Base-by-base conservation (phyloP, 2,113 vertebrate species). In the Dipodomys ordii region DNA sequence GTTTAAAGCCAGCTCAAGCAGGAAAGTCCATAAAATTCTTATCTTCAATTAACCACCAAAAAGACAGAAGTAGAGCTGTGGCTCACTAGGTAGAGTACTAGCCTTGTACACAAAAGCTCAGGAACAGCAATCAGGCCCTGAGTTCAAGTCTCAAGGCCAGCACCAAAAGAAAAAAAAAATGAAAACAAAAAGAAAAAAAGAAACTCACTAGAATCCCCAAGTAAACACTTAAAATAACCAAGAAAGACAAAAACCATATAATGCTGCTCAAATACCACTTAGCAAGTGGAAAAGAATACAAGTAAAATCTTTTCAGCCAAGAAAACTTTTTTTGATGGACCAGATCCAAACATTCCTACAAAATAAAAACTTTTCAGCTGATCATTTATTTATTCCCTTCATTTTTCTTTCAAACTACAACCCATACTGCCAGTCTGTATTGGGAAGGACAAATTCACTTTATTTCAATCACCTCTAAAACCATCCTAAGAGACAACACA, bases 371-470 rank as follows among this genome's bases (percentile, higher is more conserved):
- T 80, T 84, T 53, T 7, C 18, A 71, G 18, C 16, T 92, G 73
- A 71, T 79, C 10, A 44, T 69, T 91, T 93, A 76, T 32, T 93
- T 89, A 30, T 67, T 90, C 28, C 60, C 89, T 89, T 85, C 46
- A 4, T 16, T 72, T 81, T 94, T 92, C 53, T 65, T 46, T 65
- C 11, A 69, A 62, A 65, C 20, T 60, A 49, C 10, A 83, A 39
- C 39, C 35, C n/a, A 49, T 19, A 49, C 0, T 82, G 0, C 32
- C 65, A 46, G 27, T 4, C 7, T 19, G 27, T 4, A 78, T 72
- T 77, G 39, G 93, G 90, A 62, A 23, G 77, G 57, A 93, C 53
- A 73, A 68, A 57, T 67, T 19, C 19, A 1, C n/a, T 12, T 62
- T 62, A 53, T 89, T 95, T 83, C 28, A 44, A 4, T 78, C 32